Evolutionary conservation across 2,113 vertebrate genomes (phyloP).

Genomic region (Pithys albifrons): DNA sequence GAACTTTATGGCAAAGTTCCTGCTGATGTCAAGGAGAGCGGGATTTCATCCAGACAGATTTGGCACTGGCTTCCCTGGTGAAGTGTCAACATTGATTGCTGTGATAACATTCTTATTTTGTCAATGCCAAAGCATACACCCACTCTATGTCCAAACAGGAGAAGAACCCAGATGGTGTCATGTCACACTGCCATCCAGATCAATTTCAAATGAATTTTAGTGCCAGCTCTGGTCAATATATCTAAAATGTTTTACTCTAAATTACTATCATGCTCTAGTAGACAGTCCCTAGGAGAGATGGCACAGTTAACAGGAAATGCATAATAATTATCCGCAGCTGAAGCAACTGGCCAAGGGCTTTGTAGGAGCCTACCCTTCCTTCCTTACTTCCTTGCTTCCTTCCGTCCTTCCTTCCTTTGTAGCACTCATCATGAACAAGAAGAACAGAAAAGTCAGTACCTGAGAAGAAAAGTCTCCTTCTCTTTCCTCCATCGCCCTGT

Average conservation of each 20-base stretch:
- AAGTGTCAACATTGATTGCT: not conserved
- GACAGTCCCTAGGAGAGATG: not conserved
- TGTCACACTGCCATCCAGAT: constrained; percentile 11
- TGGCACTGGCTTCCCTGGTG: not conserved
- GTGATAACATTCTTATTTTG: constrained; percentile 6
- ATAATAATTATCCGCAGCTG: not conserved
- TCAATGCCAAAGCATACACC: constrained; percentile 17
- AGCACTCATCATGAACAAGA: not conserved
- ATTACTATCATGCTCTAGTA: not conserved
- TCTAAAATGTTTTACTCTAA: constrained; percentile 15
- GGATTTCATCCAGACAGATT: not conserved
- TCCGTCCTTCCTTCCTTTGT: not conserved
- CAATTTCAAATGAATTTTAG: not conserved
- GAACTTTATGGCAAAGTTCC: constrained; percentile 26
- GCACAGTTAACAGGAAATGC: not conserved
- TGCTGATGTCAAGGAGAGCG: not conserved
- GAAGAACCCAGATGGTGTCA: constrained; percentile 38
- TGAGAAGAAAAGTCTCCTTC: not conserved
- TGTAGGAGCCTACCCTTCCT: not conserved
- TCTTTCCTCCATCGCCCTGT: not conserved
- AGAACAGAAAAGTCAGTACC: not conserved
- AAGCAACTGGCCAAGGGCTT: not conserved
- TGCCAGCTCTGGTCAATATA: constrained; percentile 30
- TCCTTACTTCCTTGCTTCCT: not conserved
- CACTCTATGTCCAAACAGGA: constrained; percentile 42